Evolutionary conservation across 2,113 vertebrate species (phyloP).

Genomic region (Prochilodus magdalenae): DNA sequence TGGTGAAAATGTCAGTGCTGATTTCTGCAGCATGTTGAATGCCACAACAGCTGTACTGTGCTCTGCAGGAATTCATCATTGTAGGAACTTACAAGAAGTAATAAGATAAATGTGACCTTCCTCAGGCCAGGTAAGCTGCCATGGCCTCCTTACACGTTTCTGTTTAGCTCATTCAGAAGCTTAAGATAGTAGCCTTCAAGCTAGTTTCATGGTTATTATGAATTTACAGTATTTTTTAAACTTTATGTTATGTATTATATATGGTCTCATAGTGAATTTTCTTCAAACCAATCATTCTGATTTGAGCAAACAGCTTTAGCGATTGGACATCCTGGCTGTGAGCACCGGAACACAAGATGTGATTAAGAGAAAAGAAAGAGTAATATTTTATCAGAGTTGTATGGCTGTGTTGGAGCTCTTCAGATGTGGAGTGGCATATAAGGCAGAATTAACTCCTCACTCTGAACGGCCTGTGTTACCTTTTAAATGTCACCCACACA

Average conservation of each 20-base stretch:
- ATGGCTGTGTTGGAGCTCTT: conserved; percentile 70
- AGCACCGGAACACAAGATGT: background rate
- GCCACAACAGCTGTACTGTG: background rate
- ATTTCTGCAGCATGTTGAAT: conserved; percentile 67
- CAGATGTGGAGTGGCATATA: conserved; percentile 76
- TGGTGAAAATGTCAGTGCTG: conserved; percentile 58
- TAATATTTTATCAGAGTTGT: conserved; percentile 81
- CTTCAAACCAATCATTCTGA: background rate
- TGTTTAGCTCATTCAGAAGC: too few species aligned
- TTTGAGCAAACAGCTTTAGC: background rate
- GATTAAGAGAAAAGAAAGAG: conserved; percentile 41
- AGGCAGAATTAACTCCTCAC: conserved; percentile 74
- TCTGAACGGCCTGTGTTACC: conserved; percentile 80
- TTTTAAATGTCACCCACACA: conserved; percentile 80
- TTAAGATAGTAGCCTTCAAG: too few species aligned
- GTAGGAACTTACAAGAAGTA: background rate
- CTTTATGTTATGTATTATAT: background rate
- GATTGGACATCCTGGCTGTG: background rate
- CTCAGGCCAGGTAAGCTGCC: background rate
- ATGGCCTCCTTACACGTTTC: too few species aligned
- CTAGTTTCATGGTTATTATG: too few species aligned
- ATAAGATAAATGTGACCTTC: background rate
- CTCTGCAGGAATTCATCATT: background rate
- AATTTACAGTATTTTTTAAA: background rate
- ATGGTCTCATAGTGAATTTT: background rate